Percentiles rank a stretch among this genome's conserved stretches.
Conservation (phyloP, 2,113 vertebrate genomes). For the Onychostruthus taczanowskii region DNA sequence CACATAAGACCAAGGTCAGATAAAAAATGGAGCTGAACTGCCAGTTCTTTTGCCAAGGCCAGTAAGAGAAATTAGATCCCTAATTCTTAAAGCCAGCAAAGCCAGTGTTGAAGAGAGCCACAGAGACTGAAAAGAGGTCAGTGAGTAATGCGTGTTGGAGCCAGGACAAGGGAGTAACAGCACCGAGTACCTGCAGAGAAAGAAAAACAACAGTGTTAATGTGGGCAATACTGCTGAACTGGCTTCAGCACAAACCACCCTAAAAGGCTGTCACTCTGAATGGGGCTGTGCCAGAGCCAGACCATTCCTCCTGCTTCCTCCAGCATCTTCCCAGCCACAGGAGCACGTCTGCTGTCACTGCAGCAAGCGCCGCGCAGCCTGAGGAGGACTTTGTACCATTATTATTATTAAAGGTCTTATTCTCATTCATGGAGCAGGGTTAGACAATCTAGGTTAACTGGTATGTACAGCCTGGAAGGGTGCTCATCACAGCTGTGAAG, state of each 20-base stretch:
- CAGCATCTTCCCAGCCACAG: background rate
- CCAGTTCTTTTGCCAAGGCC: background rate
- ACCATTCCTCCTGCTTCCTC: background rate
- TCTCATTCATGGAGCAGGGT: background rate
- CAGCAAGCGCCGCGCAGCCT: rapidly evolving
- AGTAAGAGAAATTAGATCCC: background rate
- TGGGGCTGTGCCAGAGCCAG: background rate
- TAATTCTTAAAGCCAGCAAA: background rate
- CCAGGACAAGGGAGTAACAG: slow-evolving; percentile 7
- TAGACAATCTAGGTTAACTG: background rate
- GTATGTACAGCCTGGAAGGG: background rate
- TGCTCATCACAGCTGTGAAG: background rate
- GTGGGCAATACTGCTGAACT: background rate
- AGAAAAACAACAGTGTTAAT: background rate
- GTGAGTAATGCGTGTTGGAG: slow-evolving; percentile 11
- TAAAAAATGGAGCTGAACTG: background rate
- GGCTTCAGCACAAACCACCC: background rate
- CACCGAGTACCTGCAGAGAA: background rate
- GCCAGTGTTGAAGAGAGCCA: background rate
- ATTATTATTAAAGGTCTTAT: background rate
- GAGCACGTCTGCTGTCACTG: background rate
- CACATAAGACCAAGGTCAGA: background rate
- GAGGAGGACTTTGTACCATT: background rate
- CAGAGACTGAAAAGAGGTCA: slow-evolving; percentile 8
- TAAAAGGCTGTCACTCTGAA: background rate